Percentiles rank a stretch among this genome's conserved stretches.
These are phyloP conservation scores for Drosophila arawakana DNA, from an alignment of 1,140 invertebrate species.

Conservation along the genomic window DNA sequence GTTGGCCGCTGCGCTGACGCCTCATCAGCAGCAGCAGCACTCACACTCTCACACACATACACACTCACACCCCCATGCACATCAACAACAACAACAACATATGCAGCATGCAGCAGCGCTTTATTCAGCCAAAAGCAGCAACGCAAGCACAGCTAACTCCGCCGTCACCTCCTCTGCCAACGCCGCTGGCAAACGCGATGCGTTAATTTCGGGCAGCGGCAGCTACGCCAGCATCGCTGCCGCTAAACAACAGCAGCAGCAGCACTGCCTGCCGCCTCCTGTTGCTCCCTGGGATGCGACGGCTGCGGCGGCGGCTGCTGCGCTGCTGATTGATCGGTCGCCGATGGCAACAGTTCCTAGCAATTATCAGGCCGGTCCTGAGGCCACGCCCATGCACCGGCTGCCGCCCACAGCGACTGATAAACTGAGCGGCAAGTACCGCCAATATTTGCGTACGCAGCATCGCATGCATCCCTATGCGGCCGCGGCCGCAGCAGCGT, in stretches of 20 bases:
- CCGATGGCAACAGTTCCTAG: conserved; percentile 85
- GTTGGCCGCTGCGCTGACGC: conserved; percentile 75
- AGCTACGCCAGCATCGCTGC: conserved; percentile 54
- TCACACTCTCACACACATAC: conserved; percentile 21
- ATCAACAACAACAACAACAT: conserved; percentile 40
- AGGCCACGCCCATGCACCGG: conserved; percentile 73
- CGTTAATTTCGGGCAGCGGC: conserved; percentile 80
- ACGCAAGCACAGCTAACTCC: conserved; percentile 28
- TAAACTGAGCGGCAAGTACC: conserved; percentile 86
- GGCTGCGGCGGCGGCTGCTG: conserved; percentile 52
- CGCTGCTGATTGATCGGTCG: conserved; percentile 72
- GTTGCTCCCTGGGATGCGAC: conserved; percentile 68
- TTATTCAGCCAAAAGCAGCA: conserved; percentile 60
- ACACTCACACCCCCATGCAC: conserved; percentile 46
- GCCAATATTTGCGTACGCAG: conserved; percentile 86
- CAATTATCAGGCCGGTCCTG: conserved; percentile 84
- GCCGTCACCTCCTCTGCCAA: conserved; percentile 40
- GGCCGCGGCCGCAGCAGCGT: conserved; percentile 81
- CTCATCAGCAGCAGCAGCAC: conserved; percentile 79
- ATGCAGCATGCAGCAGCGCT: conserved; percentile 55
- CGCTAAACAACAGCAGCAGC: conserved; percentile 58
- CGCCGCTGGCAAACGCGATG: conserved; percentile 72
- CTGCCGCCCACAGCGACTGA: conserved; percentile 75
- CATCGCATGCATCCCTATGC: conserved; percentile 86
- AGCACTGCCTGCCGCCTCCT: conserved; percentile 67